phyloP scores from a whole-genome alignment of 2,888 invertebrate species.

The Eupithecia insigniata region DNA sequence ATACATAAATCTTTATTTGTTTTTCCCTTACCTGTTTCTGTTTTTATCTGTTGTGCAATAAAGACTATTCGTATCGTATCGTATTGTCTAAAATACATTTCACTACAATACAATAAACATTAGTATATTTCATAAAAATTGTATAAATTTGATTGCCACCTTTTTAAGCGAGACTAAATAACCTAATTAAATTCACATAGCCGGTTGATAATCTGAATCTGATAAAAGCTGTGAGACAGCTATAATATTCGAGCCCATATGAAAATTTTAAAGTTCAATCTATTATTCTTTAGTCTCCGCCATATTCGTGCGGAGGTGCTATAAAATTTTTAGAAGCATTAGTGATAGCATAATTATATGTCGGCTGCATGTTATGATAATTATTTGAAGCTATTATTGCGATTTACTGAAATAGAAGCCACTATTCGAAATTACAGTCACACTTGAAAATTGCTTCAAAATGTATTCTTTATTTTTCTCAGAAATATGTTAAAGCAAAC shows the following conservation, averaged over 20 bases:
- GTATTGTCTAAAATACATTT: not conserved
- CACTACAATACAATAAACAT: too few relatives aligned
- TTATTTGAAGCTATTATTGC: constrained; percentile 33
- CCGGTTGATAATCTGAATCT: too few relatives aligned
- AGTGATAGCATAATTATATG: constrained; percentile 32
- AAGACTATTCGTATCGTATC: too few relatives aligned
- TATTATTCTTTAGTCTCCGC: not conserved
- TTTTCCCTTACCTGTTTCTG: too few relatives aligned
- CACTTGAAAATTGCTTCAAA: constrained; percentile 12
- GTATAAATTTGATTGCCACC: not conserved
- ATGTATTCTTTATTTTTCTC: not conserved
- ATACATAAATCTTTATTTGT: too few relatives aligned
- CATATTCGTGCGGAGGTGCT: constrained; percentile 32
- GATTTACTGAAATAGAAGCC: constrained; percentile 26
- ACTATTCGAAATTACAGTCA: constrained; percentile 16
- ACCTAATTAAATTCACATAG: not conserved
- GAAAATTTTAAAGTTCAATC: constrained; percentile 1
- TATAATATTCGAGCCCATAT: not conserved
- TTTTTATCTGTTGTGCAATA: too few relatives aligned
- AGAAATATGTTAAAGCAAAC: not conserved
- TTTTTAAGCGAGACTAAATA: not conserved
- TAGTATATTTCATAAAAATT: too few relatives aligned
- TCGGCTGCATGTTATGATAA: constrained; percentile 24
- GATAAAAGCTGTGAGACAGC: not conserved
- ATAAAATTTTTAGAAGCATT: constrained; percentile 35